Conservation (phyloP, 2,888 invertebrate species). For the Phytoseiulus persimilis region DNA sequence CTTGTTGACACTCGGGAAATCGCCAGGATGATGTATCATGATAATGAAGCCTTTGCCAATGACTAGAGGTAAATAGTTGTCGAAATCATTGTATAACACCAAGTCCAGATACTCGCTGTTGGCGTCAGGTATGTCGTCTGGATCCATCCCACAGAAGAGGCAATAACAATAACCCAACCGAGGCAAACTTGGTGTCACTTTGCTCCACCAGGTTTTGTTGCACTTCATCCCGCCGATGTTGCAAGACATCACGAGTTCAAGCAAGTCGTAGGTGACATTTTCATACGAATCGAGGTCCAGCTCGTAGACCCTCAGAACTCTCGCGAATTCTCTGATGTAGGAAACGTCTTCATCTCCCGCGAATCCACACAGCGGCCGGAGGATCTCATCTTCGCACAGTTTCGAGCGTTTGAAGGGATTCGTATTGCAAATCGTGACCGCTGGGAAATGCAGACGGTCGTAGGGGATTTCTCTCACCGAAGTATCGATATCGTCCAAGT, state of each 20-base stretch:
- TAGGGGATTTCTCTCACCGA: neutral
- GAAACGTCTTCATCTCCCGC: neutral
- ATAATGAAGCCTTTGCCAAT: neutral
- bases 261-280: neutral
- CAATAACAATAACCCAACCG: neutral
- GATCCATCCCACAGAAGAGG: neutral
- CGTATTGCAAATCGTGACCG: neutral
- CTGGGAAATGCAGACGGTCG: neutral
- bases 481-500: neutral
- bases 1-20: neutral
- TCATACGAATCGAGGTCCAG: neutral
- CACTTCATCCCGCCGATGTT: neutral
- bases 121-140: neutral
- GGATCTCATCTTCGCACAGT: neutral
- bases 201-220: neutral
- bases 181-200: neutral
- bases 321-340: neutral
- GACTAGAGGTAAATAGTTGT: neutral
- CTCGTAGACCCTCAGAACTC: neutral
- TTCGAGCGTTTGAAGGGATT: neutral
- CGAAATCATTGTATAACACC: neutral
- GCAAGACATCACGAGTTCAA: neutral
- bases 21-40: neutral
- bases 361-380: neutral
- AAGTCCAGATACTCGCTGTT: neutral